phyloP scores from a whole-genome alignment of 2,888 invertebrate genomes.

The Aspidiotus rigidus region DNA sequence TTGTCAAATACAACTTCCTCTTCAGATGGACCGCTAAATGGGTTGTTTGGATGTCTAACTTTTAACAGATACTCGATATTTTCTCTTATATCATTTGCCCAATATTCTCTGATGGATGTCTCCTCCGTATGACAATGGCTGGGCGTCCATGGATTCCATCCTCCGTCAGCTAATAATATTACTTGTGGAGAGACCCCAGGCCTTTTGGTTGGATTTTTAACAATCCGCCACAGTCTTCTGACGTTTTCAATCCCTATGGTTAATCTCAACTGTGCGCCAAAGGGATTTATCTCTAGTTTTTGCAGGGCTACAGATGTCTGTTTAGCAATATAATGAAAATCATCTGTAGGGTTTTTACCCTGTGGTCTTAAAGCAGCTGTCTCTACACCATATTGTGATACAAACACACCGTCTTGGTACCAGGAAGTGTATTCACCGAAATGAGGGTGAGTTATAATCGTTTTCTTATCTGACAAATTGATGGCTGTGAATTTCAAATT shows the following conservation, averaged over 20 bases:
- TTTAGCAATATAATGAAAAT: constrained; percentile 22
- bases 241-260: constrained; percentile 35
- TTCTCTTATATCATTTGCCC: background rate
- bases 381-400: constrained; percentile 34
- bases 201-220: constrained; percentile 22
- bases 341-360: constrained; percentile 33
- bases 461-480: too few relatives aligned
- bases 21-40: too few relatives aligned
- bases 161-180: background rate
- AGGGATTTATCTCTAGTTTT: background rate
- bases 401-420: constrained; percentile 29
- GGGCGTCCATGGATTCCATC: background rate
- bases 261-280: constrained; percentile 20
- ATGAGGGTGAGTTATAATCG: too few relatives aligned
- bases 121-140: background rate
- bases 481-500: too few relatives aligned
- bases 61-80: background rate
- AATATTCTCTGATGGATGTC: background rate
- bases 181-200: background rate
- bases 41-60: background rate
- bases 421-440: constrained; percentile 34
- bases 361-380: constrained; percentile 33
- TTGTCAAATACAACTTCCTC: too few relatives aligned
- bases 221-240: constrained; percentile 38
- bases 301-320: background rate